Base-by-base conservation (phyloP, 2,888 invertebrate genomes). In the Philopedon plagiatum region DNA sequence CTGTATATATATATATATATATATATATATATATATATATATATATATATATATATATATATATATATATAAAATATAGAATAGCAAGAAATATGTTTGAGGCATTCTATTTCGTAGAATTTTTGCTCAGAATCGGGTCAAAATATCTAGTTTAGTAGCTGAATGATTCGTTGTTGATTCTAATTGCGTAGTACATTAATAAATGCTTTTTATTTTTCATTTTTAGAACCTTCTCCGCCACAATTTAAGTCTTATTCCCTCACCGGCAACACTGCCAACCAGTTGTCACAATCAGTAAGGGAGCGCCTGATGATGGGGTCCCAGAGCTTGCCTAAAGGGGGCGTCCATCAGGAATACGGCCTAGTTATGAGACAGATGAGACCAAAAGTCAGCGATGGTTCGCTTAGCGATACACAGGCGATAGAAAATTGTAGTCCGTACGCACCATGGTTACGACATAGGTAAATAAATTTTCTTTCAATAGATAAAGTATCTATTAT, bases 361-460 rank as follows among this genome's bases (percentile, higher is more conserved):
- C 78, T 86, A 78, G 78, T 87, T 37, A 78, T 86, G 76, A 77
- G 86, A 68, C 85, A 86, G 76, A 83, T 79, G 39, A 76, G 86
- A 54, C 84, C 86, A 9, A 86, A 86, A 78, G 85, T 80, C 76
- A 91, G 91, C 79, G 94, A 94, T 81, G 96, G 95, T 19, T 95
- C 95, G 75, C 88, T 96, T 34, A 95, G 95, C 60, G 96, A 96
- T 81, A 94, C 94, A 1, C 94, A 94, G 84, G 92, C 92, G 7
- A 93, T 94, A 39, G 94, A 93, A 81, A 94, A 93, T 82, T 92
- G 92, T 60, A 93, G 94, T 81, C 93, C 93, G 0, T 95, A 95
- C 82, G 92, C 93, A 18, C 93, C 94, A 75, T 95, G 95, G 95
- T 88, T 95, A 81, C 90, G 95, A 83, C 95, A 95, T 86, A 95